These are phyloP conservation scores for Cheilosia variabilis DNA, from an alignment of 2,888 invertebrate species.

Conservation along the genomic window DNA sequence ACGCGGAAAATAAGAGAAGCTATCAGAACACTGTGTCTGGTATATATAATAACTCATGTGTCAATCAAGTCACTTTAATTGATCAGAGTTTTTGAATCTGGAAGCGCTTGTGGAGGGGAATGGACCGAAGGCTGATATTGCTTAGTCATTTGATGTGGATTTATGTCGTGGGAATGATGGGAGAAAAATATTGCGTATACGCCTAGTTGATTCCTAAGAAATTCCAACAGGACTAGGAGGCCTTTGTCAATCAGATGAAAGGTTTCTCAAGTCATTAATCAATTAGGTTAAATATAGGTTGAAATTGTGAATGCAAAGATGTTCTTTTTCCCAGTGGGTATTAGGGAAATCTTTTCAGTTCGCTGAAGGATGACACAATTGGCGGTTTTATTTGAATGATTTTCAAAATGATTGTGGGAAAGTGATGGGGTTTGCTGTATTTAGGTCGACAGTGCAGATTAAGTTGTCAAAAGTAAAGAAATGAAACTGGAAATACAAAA, in stretches of 20 bases:
- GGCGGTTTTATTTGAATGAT: too few relatives aligned
- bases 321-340: neutral
- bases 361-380: too few relatives aligned
- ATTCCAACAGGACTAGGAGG: neutral
- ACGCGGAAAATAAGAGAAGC: neutral
- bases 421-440: too few relatives aligned
- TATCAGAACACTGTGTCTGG: neutral
- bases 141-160: conserved; percentile 25
- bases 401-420: too few relatives aligned
- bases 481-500: too few relatives aligned
- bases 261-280: conserved; percentile 7
- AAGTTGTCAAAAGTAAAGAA: too few relatives aligned
- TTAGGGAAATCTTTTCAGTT: neutral
- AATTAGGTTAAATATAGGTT: neutral
- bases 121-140: neutral
- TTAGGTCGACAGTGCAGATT: too few relatives aligned
- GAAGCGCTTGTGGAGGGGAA: neutral
- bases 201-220: neutral
- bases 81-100: conserved; percentile 1
- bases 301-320: neutral
- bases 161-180: conserved; percentile 5
- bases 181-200: conserved; percentile 1
- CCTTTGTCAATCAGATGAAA: conserved; percentile 2
- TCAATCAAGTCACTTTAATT: conserved; percentile 36
- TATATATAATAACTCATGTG: conserved; percentile 17